Conservation (phyloP, 64 coral and sea anemone species). For the Anthopleura sola region DNA sequence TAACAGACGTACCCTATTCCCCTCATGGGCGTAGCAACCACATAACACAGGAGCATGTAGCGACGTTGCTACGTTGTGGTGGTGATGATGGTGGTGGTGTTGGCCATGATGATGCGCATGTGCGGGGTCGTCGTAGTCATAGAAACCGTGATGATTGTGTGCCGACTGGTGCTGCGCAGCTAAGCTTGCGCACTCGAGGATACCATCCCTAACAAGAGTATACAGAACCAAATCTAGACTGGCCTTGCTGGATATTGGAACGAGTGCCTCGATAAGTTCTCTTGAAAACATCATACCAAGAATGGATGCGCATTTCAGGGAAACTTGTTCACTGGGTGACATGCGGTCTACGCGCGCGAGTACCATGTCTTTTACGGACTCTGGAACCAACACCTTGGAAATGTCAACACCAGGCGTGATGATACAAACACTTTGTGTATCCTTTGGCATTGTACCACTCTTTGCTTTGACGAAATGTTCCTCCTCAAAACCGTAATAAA, state of each 20-base stretch:
- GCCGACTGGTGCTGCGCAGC: slow-evolving; percentile 79
- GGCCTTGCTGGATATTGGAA: slow-evolving; percentile 54
- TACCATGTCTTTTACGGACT: slow-evolving; percentile 96
- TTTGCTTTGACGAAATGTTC: slow-evolving; percentile 71
- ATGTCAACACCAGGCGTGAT: slow-evolving; percentile 74
- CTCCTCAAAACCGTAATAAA: slow-evolving; percentile 40
- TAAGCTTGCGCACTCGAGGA: slow-evolving; percentile 83
- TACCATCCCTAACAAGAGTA: slow-evolving; percentile 83
- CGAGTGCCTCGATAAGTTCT: slow-evolving; percentile 72
- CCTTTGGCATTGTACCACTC: slow-evolving; percentile 43
- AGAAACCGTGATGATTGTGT: slow-evolving; percentile 98
- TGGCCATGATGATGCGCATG: slow-evolving; percentile 75
- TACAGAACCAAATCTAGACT: slow-evolving; percentile 76
- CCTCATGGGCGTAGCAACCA: slow-evolving; percentile 87
- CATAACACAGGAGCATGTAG: slow-evolving; percentile 78
- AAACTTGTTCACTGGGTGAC: slow-evolving; percentile 79
- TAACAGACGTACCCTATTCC: slow-evolving; percentile 48
- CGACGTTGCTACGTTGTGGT: slow-evolving; percentile 84
- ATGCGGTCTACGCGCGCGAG: slow-evolving; percentile 87
- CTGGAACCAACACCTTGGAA: slow-evolving; percentile 80
- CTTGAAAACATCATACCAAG: slow-evolving; percentile 72
- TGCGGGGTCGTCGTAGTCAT: slow-evolving; percentile 83
- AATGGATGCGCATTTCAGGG: slow-evolving; percentile 88
- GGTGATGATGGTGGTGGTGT: slow-evolving; percentile 98
- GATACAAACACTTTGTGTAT: slow-evolving; percentile 83